Evolutionary conservation across 1,140 invertebrate species (phyloP).

Genomic region (Ptiloglossa arizonensis): DNA sequence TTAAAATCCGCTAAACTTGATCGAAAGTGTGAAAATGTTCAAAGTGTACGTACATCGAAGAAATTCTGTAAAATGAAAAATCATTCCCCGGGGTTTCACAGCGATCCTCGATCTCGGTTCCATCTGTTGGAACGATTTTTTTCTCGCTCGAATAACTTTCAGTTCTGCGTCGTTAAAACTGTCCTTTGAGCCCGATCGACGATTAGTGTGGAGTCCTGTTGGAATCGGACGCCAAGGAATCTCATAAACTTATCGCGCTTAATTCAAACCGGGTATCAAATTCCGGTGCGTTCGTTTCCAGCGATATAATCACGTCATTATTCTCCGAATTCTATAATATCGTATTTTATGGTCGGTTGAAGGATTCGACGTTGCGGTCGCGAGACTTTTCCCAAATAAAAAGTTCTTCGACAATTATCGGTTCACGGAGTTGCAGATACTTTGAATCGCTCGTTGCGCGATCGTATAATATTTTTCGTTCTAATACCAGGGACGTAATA

Average conservation of each 20-base stretch:
- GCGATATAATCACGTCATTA: conserved; percentile 42
- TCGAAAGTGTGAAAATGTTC: too few relatives aligned
- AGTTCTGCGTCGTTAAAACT: not conserved
- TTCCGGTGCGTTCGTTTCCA: conserved; percentile 37
- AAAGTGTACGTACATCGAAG: too few relatives aligned
- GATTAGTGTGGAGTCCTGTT: conserved; percentile 34
- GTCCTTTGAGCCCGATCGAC: conserved; percentile 8
- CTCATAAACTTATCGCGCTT: conserved; percentile 39
- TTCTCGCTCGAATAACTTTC: not conserved
- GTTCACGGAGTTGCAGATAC: too few relatives aligned
- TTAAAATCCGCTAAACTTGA: too few relatives aligned
- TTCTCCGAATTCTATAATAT: conserved; percentile 42
- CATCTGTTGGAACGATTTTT: not conserved
- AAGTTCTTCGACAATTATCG: too few relatives aligned
- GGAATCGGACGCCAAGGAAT: conserved; percentile 42
- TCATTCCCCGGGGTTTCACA: too few relatives aligned
- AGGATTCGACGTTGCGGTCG: not conserved
- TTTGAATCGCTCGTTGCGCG: too few relatives aligned
- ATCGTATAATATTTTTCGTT: too few relatives aligned
- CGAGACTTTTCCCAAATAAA: too few relatives aligned
- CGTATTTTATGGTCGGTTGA: conserved; percentile 39
- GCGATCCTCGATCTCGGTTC: too few relatives aligned
- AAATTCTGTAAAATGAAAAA: too few relatives aligned
- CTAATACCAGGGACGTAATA: too few relatives aligned
- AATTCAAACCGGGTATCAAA: conserved; percentile 44